Conservation (phyloP, 2,888 invertebrate species). For the Sarcophaga caerulescens region DNA sequence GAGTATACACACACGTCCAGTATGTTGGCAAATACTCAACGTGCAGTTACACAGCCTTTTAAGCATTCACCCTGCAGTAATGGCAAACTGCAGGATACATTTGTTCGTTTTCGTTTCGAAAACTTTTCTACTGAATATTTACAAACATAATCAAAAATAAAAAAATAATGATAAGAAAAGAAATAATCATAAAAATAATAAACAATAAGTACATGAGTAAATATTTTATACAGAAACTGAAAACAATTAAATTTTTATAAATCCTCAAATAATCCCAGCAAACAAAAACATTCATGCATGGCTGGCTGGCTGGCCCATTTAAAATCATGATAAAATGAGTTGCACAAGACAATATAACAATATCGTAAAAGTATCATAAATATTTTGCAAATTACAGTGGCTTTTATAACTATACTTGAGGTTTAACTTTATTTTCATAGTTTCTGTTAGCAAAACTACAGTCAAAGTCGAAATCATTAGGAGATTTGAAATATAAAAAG, state of each 20-base stretch:
- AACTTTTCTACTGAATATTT: background rate
- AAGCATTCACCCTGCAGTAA: background rate
- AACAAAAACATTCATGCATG: slow-evolving; percentile 29
- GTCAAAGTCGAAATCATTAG: too few relatives aligned
- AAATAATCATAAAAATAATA: background rate
- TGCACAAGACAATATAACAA: too few relatives aligned
- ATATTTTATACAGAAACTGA: slow-evolving; percentile 33
- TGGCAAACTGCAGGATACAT: background rate
- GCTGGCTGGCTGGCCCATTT: background rate
- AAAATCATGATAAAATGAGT: too few relatives aligned
- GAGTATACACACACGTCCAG: too few relatives aligned
- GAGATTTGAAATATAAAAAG: too few relatives aligned
- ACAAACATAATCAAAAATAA: background rate
- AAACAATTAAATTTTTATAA: slow-evolving; percentile 55
- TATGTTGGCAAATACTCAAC: too few relatives aligned
- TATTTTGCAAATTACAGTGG: too few relatives aligned
- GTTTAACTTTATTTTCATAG: too few relatives aligned
- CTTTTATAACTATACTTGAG: too few relatives aligned
- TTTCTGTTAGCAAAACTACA: too few relatives aligned
- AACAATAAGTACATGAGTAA: background rate
- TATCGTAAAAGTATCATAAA: too few relatives aligned
- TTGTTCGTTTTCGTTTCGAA: background rate
- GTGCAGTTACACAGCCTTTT: too few relatives aligned
- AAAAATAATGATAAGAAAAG: background rate
- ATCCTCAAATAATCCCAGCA: slow-evolving; percentile 38